A percentile compares a stretch with the other conserved stretches of the same genome.
Conservation (phyloP, 2,113 vertebrate genomes). For the Oryzias curvinotus region DNA sequence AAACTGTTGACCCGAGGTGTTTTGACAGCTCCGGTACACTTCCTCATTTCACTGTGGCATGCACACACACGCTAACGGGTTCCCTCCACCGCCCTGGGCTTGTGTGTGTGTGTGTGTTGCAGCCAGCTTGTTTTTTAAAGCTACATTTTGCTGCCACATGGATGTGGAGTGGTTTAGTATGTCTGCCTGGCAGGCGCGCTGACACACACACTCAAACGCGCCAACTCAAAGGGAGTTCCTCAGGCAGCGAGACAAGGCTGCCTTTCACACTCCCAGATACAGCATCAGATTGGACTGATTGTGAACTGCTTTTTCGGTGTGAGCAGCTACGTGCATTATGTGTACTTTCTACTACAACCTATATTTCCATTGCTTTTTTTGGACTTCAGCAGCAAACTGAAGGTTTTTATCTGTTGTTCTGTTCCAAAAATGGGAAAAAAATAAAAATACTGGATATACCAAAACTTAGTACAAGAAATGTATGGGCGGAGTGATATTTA, state of each 20-base stretch:
- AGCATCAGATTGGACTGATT: conserved; percentile 57
- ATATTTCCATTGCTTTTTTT: conserved; percentile 52
- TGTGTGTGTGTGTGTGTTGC: conserved; percentile 50
- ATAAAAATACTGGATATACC: conserved; percentile 8
- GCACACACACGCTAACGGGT: conserved; percentile 36
- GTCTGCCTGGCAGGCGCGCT: conserved; percentile 65
- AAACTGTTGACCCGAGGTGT: conserved; percentile 63
- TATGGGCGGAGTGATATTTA: conserved; percentile 61
- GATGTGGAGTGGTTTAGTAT: conserved; percentile 75
- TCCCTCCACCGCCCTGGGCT: conserved; percentile 56
- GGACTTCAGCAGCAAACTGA: conserved; percentile 21
- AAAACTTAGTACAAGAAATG: background rate
- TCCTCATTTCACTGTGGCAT: conserved; percentile 60
- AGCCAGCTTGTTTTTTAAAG: conserved; percentile 65
- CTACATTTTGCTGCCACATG: conserved; percentile 74
- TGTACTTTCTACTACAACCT: conserved; percentile 14
- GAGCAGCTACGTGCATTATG: conserved; percentile 14
- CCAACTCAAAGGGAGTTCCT: conserved; percentile 68
- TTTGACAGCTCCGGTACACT: conserved; percentile 74
- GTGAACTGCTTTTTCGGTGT: conserved; percentile 27
- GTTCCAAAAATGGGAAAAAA: conserved; percentile 5
- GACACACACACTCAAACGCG: conserved; percentile 38
- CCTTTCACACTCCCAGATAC: conserved; percentile 71
- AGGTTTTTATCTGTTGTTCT: conserved; percentile 35
- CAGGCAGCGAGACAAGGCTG: conserved; percentile 70